Evolutionary conservation across 2,888 invertebrate genomes (phyloP).

Genomic region (Patella depressa): DNA sequence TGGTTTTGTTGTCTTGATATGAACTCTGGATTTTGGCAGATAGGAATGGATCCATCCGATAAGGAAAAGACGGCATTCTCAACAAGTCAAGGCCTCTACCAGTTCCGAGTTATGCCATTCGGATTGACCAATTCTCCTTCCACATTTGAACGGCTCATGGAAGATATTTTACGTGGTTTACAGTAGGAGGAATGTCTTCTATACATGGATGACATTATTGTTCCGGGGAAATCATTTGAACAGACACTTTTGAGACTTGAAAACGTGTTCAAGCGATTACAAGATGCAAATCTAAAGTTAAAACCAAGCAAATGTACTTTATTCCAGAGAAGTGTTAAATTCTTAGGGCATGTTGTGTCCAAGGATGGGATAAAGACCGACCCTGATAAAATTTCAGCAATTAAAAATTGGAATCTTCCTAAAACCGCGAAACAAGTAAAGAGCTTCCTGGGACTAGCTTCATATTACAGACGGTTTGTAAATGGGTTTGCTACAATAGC

Average conservation of each 20-base stretch:
- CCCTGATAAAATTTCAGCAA: slow-evolving; percentile 27
- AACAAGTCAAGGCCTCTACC: slow-evolving; percentile 23
- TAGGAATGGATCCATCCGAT: slow-evolving; percentile 21
- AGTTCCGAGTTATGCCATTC: slow-evolving; percentile 32
- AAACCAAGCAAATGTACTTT: slow-evolving; percentile 39
- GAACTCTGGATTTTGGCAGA: slow-evolving; percentile 20
- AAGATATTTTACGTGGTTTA: slow-evolving; percentile 33
- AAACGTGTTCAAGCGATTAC: slow-evolving; percentile 30
- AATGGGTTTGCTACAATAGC: background rate
- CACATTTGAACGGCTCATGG: slow-evolving; percentile 46
- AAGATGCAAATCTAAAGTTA: slow-evolving; percentile 32
- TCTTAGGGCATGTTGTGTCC: slow-evolving; percentile 35
- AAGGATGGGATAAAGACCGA: slow-evolving; percentile 27
- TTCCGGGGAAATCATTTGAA: slow-evolving; percentile 20
- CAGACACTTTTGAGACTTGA: slow-evolving; percentile 30
- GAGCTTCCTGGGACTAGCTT: background rate
- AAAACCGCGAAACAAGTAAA: slow-evolving; percentile 20
- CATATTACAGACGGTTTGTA: background rate
- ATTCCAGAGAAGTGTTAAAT: slow-evolving; percentile 24
- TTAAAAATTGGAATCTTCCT: slow-evolving; percentile 32
- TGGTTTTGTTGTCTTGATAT: slow-evolving; percentile 23
- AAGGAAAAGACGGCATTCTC: slow-evolving; percentile 24
- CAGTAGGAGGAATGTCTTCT: slow-evolving; percentile 24
- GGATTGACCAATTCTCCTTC: slow-evolving; percentile 41
- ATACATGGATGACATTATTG: slow-evolving; percentile 43